Percentiles rank a stretch among this genome's conserved stretches.
Conservation (phyloP, 1,140 invertebrate species). For the Leptonema lineaticorne region DNA sequence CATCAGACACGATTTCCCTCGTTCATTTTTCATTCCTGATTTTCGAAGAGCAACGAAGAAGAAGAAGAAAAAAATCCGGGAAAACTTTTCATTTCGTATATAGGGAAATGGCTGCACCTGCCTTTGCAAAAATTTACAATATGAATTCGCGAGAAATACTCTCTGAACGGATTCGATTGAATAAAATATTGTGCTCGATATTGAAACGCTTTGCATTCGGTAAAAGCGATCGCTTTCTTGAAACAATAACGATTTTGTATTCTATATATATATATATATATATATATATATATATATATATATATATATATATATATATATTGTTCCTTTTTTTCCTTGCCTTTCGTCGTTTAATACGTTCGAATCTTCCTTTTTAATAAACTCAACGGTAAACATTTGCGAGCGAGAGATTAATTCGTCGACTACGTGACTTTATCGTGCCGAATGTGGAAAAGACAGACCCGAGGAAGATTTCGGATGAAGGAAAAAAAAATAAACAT, state of each 20-base stretch:
- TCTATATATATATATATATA: neutral
- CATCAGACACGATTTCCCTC: neutral
- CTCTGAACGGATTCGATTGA: no score
- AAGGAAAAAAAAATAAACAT: neutral
- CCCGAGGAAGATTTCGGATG: neutral
- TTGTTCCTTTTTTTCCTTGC: neutral
- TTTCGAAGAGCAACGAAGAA: neutral
- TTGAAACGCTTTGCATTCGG: no score
- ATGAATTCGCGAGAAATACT: neutral
- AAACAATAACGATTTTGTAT: neutral
- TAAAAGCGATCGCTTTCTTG: no score
- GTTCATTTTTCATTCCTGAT: neutral
- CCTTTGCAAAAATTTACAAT: neutral
- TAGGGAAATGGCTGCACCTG: no score
- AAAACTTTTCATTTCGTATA: slow-evolving; percentile 7
- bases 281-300: neutral
- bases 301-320: neutral
- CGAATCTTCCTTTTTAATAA: no score
- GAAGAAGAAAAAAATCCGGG: no score
- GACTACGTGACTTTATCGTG: no score
- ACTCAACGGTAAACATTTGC: no score
- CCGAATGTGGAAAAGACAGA: no score
- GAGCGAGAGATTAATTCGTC: no score
- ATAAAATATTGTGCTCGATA: no score
- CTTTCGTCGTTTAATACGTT: no score